These are phyloP conservation scores for Tuberolachnus salignus DNA, from an alignment of 2,888 invertebrate genomes.

Conservation along the genomic window DNA sequence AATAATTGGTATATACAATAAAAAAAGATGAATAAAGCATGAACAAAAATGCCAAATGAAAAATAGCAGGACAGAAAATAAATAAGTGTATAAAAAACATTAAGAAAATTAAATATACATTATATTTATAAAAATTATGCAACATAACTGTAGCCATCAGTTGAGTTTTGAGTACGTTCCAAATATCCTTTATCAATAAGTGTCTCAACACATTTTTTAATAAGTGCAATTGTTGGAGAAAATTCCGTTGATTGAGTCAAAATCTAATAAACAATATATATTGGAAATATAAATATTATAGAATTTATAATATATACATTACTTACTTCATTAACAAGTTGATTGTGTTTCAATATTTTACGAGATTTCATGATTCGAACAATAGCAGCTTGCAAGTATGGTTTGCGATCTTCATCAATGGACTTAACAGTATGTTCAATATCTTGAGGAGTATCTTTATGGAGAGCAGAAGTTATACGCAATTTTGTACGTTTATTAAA, in stretches of 20 bases:
- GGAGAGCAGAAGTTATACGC: slow-evolving; percentile 78
- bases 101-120: neutral
- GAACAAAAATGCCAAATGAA: too few relatives aligned
- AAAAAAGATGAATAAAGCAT: too few relatives aligned
- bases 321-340: slow-evolving; percentile 82
- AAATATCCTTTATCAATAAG: slow-evolving; percentile 98
- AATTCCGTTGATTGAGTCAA: slow-evolving; percentile 90
- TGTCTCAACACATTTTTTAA: slow-evolving; percentile 98
- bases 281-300: slow-evolving; percentile 34
- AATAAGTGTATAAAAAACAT: too few relatives aligned
- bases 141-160: slow-evolving; percentile 96
- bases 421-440: slow-evolving; percentile 76
- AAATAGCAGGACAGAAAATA: too few relatives aligned
- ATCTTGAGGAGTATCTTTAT: slow-evolving; percentile 81
- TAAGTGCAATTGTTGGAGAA: slow-evolving; percentile 94
- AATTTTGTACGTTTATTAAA: slow-evolving; percentile 90
- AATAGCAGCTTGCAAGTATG: slow-evolving; percentile 93
- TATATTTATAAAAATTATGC: slow-evolving; percentile 69
- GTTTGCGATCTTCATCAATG: slow-evolving; percentile 92
- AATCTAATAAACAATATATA: slow-evolving; percentile 68
- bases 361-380: slow-evolving; percentile 93
- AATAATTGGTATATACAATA: too few relatives aligned
- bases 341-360: slow-evolving; percentile 85
- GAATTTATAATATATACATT: neutral
- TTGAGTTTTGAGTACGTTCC: slow-evolving; percentile 87